These are phyloP conservation scores for Actenoides lindsayi DNA, from an alignment of 2,113 vertebrate species.

Conservation along the genomic window DNA sequence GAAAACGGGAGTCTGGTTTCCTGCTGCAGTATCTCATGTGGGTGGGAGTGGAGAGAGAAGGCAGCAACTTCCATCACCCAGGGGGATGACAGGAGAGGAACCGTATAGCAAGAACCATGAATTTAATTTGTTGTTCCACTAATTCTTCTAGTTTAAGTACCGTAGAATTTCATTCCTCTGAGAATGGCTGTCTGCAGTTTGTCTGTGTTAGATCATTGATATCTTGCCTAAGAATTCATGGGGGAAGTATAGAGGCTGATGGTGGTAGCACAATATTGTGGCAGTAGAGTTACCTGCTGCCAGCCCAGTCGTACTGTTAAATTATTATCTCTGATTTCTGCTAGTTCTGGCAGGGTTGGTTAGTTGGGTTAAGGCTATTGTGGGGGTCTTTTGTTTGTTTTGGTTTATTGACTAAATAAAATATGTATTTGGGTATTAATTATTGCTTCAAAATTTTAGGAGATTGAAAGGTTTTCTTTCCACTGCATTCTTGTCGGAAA, in stretches of 20 bases:
- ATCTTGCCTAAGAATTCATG: neutral
- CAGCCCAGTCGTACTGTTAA: neutral
- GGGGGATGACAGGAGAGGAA: neutral
- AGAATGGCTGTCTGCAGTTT: neutral
- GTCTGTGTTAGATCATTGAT: neutral
- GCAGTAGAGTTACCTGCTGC: neutral
- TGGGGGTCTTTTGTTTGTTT: neutral
- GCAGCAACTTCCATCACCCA: neutral
- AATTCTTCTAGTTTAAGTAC: neutral
- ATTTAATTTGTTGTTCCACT: neutral
- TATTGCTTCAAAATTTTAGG: neutral
- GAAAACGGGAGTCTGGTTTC: conserved; percentile 39
- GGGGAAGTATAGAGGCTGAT: neutral
- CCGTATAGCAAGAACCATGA: neutral
- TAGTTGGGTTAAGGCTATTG: neutral
- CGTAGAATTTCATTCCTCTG: neutral
- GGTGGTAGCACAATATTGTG: neutral
- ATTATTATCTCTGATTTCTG: neutral
- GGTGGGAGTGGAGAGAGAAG: neutral
- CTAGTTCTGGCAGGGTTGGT: neutral
- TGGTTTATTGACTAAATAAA: neutral
- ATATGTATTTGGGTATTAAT: neutral
- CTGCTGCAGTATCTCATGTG: neutral
- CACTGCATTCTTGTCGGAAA: neutral
- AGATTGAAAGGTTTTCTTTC: neutral